A percentile compares a stretch with the other conserved stretches of the same genome.
Conservation (phyloP, 2,113 vertebrate genomes). For the Mesembrinibis cayennensis region DNA sequence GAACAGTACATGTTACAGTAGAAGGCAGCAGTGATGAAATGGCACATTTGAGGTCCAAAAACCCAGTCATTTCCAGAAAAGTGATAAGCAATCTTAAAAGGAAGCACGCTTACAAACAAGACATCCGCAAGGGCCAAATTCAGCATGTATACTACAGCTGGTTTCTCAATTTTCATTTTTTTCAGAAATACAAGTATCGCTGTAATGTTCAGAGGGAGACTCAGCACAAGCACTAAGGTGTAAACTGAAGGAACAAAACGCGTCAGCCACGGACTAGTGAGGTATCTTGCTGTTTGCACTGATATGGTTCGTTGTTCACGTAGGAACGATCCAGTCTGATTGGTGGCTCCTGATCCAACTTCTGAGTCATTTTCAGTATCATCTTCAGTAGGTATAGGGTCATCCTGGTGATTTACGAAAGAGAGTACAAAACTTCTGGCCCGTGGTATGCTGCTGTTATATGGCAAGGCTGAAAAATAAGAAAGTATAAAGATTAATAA, state of each 20-base stretch:
- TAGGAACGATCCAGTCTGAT: not conserved
- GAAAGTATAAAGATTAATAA: not conserved
- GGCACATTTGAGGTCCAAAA: constrained; percentile 85
- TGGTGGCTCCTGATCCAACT: constrained; percentile 43
- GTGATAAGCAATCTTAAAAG: constrained; percentile 90
- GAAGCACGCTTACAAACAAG: constrained; percentile 86
- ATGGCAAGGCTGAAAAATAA: constrained; percentile 44
- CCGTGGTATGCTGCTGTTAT: not conserved
- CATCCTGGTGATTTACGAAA: not conserved
- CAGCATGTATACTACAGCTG: constrained; percentile 91
- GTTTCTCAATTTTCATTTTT: constrained; percentile 85
- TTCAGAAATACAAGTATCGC: constrained; percentile 82
- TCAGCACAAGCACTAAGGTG: constrained; percentile 79
- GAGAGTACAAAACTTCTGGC: constrained; percentile 71
- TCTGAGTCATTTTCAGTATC: constrained; percentile 31
- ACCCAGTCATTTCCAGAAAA: constrained; percentile 89
- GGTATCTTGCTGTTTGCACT: constrained; percentile 72
- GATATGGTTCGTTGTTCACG: constrained; percentile 39
- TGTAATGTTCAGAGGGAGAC: constrained; percentile 86
- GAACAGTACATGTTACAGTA: constrained; percentile 98
- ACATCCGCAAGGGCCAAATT: constrained; percentile 89
- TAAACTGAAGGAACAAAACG: constrained; percentile 86
- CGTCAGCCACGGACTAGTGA: constrained; percentile 80
- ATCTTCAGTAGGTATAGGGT: constrained; percentile 52
- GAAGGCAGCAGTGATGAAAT: constrained; percentile 85